These are phyloP conservation scores for Platyura marginata DNA, from an alignment of 1,140 invertebrate genomes.

Conservation along the genomic window DNA sequence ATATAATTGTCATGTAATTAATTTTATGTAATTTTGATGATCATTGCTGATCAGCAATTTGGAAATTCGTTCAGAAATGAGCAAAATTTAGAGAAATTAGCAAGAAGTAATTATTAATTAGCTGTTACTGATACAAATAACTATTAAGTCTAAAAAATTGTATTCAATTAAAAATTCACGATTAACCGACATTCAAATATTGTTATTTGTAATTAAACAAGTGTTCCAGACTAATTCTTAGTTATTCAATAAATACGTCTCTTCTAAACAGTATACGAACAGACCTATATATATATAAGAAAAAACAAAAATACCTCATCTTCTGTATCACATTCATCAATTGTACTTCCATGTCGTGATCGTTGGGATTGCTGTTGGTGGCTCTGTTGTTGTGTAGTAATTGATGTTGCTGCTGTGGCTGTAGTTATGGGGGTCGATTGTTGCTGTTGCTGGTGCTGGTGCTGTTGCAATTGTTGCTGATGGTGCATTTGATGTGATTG, in stretches of 20 bases:
- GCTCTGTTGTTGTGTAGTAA: background rate
- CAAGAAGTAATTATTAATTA: background rate
- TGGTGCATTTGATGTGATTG: background rate
- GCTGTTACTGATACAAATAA: background rate
- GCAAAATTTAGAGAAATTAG: background rate
- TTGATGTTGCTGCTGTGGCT: background rate
- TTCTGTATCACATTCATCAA: background rate
- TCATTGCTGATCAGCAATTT: background rate
- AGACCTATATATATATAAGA: background rate
- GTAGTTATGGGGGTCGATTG: background rate
- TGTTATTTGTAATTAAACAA: too few relatives aligned
- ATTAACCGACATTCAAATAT: background rate
- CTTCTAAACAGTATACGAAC: background rate
- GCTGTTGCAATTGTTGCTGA: background rate
- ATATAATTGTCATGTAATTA: background rate
- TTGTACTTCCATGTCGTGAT: background rate
- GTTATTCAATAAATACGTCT: background rate
- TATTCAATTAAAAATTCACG: background rate
- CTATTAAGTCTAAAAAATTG: background rate
- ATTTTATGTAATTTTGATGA: background rate
- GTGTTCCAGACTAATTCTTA: background rate
- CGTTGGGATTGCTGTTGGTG: background rate
- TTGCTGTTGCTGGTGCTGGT: too few relatives aligned
- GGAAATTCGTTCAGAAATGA: background rate
- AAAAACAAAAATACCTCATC: background rate